Evolutionary conservation across 2,797 vertebrate species (phyloP), one percentile per base, ranked within the genome.

Genomic region (Peromyscus melanophrys): DNA sequence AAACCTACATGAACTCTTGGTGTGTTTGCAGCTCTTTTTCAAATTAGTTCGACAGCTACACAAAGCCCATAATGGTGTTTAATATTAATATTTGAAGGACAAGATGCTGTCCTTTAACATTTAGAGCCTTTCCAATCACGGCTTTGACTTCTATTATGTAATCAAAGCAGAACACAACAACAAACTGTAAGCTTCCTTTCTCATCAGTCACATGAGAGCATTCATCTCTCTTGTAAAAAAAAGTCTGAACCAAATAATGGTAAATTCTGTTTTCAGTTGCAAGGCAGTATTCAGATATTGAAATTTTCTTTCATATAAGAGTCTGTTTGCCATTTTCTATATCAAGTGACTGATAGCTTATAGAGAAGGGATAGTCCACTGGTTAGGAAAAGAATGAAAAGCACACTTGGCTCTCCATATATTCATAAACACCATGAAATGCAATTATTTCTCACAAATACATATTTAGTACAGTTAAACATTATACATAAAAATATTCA

Each of bases 401-500:
- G 80, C 61, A 95, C 81, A 57, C 27, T 92, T 55, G 96, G 21
- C 75, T 90, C 73, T 46, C 97, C 87, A 59, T 3, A 65, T 89
- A 75, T 46, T 97, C 75, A 69, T 1, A 73, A 11, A 91, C 52
- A 57, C 89, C 92, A n/a, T 2, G 90, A 94, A 97, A 80, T 52
- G 37, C 25, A 93, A 65, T n/a, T 97, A 95, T 94, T 69, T 85
- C 87, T 96, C 96, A 97, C 86, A 91, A 93, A 90, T 89, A 77
- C 40, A 94, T 78, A 93, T 96, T 97, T 97, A 92, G 85, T 92
- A 93, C 25, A 94, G 75, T 69, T 92, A 94, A 95, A 80, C 95
- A 77, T 90, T 85, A 87, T 92, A 86, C 95, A 93, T 96, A 94
- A 98, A 98, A 57, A 37, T 94, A 65, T 91, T 81, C 93, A 95